A percentile compares a stretch with the other conserved stretches of the same genome.
These are phyloP conservation scores for Laspeyria flexula DNA, from an alignment of 2,888 invertebrate genomes.

Conservation along the genomic window DNA sequence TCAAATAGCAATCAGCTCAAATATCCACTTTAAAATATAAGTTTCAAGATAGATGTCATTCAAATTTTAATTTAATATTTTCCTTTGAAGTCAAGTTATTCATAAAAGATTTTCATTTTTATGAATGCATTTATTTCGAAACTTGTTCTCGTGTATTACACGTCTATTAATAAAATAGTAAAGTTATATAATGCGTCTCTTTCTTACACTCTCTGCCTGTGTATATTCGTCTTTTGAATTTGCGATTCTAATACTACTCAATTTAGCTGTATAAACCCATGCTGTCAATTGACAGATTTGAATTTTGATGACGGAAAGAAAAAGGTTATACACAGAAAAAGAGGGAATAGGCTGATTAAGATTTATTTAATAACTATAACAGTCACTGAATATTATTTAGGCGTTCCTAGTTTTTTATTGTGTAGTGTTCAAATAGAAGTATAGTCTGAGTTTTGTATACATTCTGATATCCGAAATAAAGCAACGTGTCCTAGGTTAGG, in stretches of 20 bases:
- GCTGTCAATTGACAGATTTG: conserved; percentile 82
- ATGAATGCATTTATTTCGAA: conserved; percentile 16
- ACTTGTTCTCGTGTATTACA: conserved; percentile 1
- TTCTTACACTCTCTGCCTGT: not conserved
- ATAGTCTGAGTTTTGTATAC: conserved; percentile 58
- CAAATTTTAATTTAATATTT: too few relatives aligned
- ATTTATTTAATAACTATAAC: conserved; percentile 61
- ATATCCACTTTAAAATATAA: too few relatives aligned
- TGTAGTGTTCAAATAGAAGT: conserved; percentile 57
- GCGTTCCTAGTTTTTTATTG: conserved; percentile 52
- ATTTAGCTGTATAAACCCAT: conserved; percentile 50
- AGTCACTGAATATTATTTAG: conserved; percentile 55
- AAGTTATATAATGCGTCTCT: conserved; percentile 8
- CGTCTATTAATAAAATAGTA: conserved; percentile 10
- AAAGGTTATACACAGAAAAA: conserved; percentile 84
- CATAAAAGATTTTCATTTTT: too few relatives aligned
- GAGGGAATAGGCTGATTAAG: conserved; percentile 78
- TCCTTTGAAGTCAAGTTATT: too few relatives aligned
- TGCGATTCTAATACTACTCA: conserved; percentile 6
- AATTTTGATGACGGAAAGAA: conserved; percentile 85
- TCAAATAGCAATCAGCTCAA: too few relatives aligned
- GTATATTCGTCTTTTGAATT: conserved; percentile 9
- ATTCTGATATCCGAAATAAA: conserved; percentile 64
- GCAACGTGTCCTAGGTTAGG: conserved; percentile 85
- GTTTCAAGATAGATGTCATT: too few relatives aligned